Base-by-base conservation (phyloP, 23 tunicate species). In the Halocynthia aurantium region DNA sequence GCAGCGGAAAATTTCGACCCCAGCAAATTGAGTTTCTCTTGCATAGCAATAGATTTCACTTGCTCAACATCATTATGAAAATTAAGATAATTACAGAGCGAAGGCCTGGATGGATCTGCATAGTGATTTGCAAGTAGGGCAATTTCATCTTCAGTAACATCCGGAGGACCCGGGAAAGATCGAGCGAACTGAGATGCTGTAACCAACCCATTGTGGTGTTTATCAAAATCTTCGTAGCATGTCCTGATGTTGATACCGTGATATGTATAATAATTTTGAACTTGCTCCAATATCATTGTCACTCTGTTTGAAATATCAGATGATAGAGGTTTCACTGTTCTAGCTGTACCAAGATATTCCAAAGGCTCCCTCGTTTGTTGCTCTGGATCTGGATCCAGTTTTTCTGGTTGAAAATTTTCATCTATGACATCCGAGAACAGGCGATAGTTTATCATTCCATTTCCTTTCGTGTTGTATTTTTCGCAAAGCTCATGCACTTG, bases 81-180 rank as follows among this genome's bases (percentile, higher is more conserved):
- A 78, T 92, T 92, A 44, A 92, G 82, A 76, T 92, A 92, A 74
- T 92, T 92, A 21, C 95, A 82, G 72, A 86, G 70, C 5, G 78
- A 67, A 13, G 92, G 85, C 53, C 85, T 81, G 51, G 74, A 57
- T n/a, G 98, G 98, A 54, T 92, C 98, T 74, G 78, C 58, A 69
- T 92, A 92, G 75, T 73, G 83, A 51, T 79, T 69, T 15, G 98
- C 87, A 6, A 92, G 78, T 69, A 92, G 62, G 58, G 55, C 70
- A 5, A 92, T 82, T 22, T 92, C 98, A 53, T 75, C 79, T 52
- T 82, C 85, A 21, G 79, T 49, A 6, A 86, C 87, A 54, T 86
- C 98, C 7, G 85, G 80, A 10, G 98, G 98, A 11, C 92, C 98
- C 60, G 98, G 98, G 73, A 92, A 92, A 2, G 63, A 71, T 22